Evolutionary conservation across 2,888 invertebrate genomes (phyloP).

Genomic region (Auanema sp.): DNA sequence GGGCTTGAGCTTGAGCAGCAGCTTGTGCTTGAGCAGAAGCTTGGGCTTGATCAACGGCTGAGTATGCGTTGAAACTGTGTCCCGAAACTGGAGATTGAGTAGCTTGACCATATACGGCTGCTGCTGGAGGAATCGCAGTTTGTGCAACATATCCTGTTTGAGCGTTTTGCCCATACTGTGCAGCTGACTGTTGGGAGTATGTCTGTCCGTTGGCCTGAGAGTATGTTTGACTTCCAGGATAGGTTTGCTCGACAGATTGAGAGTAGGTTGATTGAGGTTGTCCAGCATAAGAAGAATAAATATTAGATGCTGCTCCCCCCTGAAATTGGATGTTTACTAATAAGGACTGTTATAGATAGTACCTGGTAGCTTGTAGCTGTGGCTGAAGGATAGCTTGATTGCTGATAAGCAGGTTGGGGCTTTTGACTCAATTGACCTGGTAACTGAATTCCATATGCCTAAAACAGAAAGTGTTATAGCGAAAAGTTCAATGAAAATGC

Average conservation of each 20-base stretch:
- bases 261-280: conserved; percentile 3
- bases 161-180: conserved; percentile 1
- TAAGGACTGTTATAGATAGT: background rate
- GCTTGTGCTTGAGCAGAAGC: background rate
- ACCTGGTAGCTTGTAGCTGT: conserved; percentile 23
- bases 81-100: background rate
- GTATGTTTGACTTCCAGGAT: too few species aligned
- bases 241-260: background rate
- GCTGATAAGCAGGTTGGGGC: conserved; percentile 15
- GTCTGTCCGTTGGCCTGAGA: too few species aligned
- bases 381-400: conserved; percentile 24
- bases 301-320: conserved; percentile 14
- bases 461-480: background rate
- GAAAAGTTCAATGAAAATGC: too few species aligned
- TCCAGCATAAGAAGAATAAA: conserved; percentile 8
- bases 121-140: conserved; percentile 7
- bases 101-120: conserved; percentile 5
- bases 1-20: background rate
- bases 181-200: too few species aligned
- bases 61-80: conserved; percentile 2
- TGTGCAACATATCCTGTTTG: conserved; percentile 2
- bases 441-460: conserved; percentile 47
- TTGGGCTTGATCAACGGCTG: background rate
- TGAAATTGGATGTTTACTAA: background rate
- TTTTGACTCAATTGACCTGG: conserved; percentile 35